Evolutionary conservation across 2,888 invertebrate species (phyloP).

Genomic region (Aspidapion aeneum): DNA sequence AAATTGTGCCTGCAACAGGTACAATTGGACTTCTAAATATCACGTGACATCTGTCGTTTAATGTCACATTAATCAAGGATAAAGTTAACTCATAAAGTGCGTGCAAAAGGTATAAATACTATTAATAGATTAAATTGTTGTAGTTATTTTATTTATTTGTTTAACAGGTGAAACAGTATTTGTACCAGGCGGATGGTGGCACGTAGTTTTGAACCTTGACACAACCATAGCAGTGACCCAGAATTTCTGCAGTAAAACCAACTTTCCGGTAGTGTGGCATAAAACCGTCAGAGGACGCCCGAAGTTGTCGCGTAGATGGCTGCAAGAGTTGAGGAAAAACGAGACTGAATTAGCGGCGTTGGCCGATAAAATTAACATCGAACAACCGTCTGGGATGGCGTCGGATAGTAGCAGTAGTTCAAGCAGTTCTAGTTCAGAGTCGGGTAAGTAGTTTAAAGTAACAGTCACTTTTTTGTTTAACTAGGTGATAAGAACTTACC

Average conservation of each 20-base stretch:
- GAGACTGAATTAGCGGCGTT: conserved; percentile 75
- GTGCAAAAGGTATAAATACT: no score
- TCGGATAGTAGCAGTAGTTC: conserved; percentile 93
- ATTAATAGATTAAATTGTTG: no score
- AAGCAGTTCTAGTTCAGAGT: conserved; percentile 59
- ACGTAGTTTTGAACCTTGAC: conserved; percentile 96
- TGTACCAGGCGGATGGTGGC: conserved; percentile 99
- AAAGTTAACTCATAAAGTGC: no score
- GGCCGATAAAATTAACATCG: conserved; percentile 82
- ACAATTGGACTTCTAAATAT: no score
- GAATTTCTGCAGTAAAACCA: conserved; percentile 93
- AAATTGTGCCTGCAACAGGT: no score
- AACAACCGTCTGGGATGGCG: conserved; percentile 77
- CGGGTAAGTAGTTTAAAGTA: not conserved
- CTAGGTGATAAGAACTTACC: no score
- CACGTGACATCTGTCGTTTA: no score
- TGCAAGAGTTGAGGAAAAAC: conserved; percentile 57
- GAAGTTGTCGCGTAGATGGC: conserved; percentile 93
- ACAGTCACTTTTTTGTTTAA: no score
- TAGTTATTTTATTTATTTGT: no score
- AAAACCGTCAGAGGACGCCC: conserved; percentile 94
- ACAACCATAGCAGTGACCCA: conserved; percentile 97
- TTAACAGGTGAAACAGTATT: conserved; percentile 79
- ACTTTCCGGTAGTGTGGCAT: conserved; percentile 96
- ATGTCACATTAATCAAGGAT: no score